phyloP scores from a whole-genome alignment of 2,113 vertebrate species.

The Crypturellus undulatus region DNA sequence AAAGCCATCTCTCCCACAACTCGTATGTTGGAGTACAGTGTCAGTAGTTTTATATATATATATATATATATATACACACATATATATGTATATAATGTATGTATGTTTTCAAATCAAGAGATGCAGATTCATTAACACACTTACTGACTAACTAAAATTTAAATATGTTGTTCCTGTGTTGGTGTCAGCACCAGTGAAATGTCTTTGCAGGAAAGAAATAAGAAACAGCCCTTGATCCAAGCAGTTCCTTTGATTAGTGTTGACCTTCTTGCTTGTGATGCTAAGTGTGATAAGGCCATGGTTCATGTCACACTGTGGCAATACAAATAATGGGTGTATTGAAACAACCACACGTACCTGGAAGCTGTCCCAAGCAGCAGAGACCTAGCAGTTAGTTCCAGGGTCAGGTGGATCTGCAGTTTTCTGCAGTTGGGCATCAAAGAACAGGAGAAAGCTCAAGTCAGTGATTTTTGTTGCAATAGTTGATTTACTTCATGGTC shows the following conservation, averaged over 20 bases:
- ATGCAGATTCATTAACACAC: not conserved
- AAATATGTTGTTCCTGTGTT: not conserved
- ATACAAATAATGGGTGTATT: not conserved
- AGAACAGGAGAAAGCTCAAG: not conserved
- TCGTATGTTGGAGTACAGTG: not conserved
- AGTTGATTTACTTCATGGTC: not conserved
- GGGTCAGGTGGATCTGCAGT: not conserved
- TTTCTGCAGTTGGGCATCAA: not conserved
- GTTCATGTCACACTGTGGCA: not conserved
- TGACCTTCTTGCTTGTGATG: not conserved
- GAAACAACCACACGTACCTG: not conserved
- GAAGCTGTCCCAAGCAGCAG: not conserved
- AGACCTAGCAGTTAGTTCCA: not conserved
- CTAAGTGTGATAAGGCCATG: not conserved
- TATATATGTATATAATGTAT: not conserved
- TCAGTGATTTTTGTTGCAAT: not conserved
- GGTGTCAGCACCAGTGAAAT: not conserved
- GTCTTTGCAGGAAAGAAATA: not conserved
- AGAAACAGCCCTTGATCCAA: not conserved
- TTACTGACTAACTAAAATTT: not conserved
- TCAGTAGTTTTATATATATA: not conserved
- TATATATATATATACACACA: no score
- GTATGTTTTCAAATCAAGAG: not conserved
- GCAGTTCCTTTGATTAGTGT: not conserved
- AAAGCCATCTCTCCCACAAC: not conserved